phyloP scores from a whole-genome alignment of 2,888 invertebrate genomes.

The Microplitis manilae region DNA sequence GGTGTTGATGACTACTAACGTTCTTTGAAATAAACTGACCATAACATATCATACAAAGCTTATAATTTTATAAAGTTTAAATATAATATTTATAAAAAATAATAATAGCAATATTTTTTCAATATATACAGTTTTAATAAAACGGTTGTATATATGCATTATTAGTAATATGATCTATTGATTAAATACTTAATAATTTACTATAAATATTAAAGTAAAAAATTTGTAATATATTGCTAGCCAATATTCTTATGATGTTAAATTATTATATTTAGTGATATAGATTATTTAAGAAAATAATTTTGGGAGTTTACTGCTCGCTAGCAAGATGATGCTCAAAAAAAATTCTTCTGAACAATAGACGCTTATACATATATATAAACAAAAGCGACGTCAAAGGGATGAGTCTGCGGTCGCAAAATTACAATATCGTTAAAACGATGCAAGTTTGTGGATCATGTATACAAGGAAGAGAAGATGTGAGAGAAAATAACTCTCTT shows the following conservation, averaged over 20 bases:
- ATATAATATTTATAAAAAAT: too few relatives aligned
- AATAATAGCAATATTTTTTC: too few relatives aligned
- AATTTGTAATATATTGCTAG: too few relatives aligned
- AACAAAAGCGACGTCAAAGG: constrained; percentile 54
- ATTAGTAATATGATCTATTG: too few relatives aligned
- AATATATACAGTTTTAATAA: too few relatives aligned
- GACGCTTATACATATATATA: not conserved
- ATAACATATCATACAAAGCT: too few relatives aligned
- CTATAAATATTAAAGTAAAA: too few relatives aligned
- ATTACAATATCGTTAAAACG: constrained; percentile 67
- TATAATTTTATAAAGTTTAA: too few relatives aligned
- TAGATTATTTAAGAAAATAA: constrained; percentile 39
- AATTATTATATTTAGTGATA: constrained; percentile 6
- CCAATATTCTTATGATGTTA: constrained; percentile 45
- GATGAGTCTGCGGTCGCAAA: constrained; percentile 58
- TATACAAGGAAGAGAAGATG: constrained; percentile 46
- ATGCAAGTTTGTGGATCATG: constrained; percentile 49
- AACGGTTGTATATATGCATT: too few relatives aligned
- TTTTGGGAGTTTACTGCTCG: constrained; percentile 26
- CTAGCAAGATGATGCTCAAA: constrained; percentile 53
- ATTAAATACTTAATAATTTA: too few relatives aligned
- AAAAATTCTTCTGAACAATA: constrained; percentile 47
- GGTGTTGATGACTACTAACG: too few relatives aligned
- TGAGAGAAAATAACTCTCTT: constrained; percentile 40
- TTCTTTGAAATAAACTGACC: too few relatives aligned